Evolutionary conservation across 2,797 vertebrate genomes (phyloP), one percentile per base, ranked within the genome.

Genomic region (Orestias chungarensis): DNA sequence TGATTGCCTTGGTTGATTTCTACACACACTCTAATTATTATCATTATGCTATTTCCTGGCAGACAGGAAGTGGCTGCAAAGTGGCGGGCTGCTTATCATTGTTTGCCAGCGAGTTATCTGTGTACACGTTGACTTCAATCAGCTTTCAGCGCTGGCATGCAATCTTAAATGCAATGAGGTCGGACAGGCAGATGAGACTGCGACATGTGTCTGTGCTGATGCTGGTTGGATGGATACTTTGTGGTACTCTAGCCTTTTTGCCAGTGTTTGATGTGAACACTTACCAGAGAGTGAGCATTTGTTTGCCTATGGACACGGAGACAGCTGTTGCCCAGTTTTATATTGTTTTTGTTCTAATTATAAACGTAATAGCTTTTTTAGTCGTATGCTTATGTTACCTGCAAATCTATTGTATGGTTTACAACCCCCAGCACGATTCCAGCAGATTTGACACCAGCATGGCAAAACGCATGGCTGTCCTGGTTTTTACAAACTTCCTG

Each of bases 251-350:
- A 0, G 96, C 96, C 1, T 73, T 96, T 74, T 70, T 97, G 54
- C 96, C 96, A 4, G 81, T 97, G 74, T 6, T 94, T 12, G 96
- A 96, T 0, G 76, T 97, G 67, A 97, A 95, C 90, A 96, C 95
- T 80, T 97, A 97, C 42, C 90, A 93, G 82, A 96, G 94, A 89
- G 96, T 97, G 66, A 97, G 96, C 80, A 95, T 97, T 90, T 97
- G 96, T 78, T 83, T 97, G 71, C 96, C 96, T 0, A 96, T 97
- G 96, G 96, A 97, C 84, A 96, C 93, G 0, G 95, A 95, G 78
- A 94, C 93, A 0, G 66, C 88, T 0, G 84, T 90, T 11, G 94
- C 95, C 7, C 91, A 91, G 76, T 88, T 89, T 4, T 97, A 96
- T 0, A 88, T 97, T 15, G 84, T 95, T 49, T 91, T 93, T 0